A percentile compares a stretch with the other conserved stretches of the same genome.
These are phyloP conservation scores for Probaryconus sp. DNA, from an alignment of 1,140 invertebrate species.

Conservation along the genomic window DNA sequence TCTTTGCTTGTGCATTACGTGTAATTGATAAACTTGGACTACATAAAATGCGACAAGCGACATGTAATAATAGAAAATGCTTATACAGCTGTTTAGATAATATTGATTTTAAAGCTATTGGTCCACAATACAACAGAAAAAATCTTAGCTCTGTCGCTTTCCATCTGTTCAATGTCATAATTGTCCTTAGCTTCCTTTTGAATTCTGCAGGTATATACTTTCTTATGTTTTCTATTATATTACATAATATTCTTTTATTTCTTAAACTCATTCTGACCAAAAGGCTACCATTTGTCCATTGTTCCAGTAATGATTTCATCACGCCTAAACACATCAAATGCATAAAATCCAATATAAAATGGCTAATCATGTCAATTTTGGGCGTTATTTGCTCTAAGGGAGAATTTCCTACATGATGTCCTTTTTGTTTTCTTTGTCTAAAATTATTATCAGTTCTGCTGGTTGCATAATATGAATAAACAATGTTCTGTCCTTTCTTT, in stretches of 20 bases:
- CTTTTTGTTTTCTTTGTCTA: not conserved
- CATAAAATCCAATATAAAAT: slow-evolving; percentile 40
- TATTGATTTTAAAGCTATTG: slow-evolving; percentile 36
- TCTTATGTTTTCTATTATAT: slow-evolving; percentile 16
- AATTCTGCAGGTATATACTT: slow-evolving; percentile 42
- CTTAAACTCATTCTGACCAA: not conserved
- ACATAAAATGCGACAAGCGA: slow-evolving; percentile 27
- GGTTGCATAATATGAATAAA: not conserved
- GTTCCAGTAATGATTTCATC: slow-evolving; percentile 34
- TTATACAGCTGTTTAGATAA: slow-evolving; percentile 32
- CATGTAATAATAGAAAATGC: slow-evolving; percentile 45
- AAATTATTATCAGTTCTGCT: not conserved
- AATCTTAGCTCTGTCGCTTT: slow-evolving; percentile 44
- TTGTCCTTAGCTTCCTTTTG: slow-evolving; percentile 24
- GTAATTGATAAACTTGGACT: not conserved
- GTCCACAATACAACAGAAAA: slow-evolving; percentile 49
- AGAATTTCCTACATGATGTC: slow-evolving; percentile 7
- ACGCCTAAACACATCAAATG: slow-evolving; percentile 34
- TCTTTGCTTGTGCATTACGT: slow-evolving; percentile 1
- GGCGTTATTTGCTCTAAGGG: slow-evolving; percentile 12
- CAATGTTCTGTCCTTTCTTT: not conserved
- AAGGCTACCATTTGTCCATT: slow-evolving; percentile 13
- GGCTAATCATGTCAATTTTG: slow-evolving; percentile 13
- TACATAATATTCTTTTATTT: not conserved
- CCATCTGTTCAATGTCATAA: slow-evolving; percentile 21